These are phyloP conservation scores for Rhinogobius similis DNA, from an alignment of 2,113 vertebrate species.

Conservation along the genomic window DNA sequence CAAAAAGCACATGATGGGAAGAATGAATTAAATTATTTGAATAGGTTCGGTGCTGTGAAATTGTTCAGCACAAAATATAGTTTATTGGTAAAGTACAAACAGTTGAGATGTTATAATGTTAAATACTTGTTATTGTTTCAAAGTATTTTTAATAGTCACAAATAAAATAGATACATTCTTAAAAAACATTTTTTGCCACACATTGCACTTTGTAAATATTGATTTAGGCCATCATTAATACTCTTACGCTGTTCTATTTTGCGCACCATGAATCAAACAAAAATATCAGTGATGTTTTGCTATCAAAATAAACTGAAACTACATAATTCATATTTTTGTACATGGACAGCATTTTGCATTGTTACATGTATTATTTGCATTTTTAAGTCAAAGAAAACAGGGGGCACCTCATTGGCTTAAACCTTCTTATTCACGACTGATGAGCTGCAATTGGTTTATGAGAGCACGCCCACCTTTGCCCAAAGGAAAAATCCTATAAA, in stretches of 20 bases:
- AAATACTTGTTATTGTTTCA: neutral
- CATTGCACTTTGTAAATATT: too few relatives aligned
- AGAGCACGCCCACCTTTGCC: conserved; percentile 2
- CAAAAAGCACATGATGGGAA: conserved; percentile 70
- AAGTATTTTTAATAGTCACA: neutral
- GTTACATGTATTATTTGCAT: neutral
- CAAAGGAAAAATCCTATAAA: conserved; percentile 42
- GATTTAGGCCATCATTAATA: neutral
- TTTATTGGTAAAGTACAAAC: too few relatives aligned
- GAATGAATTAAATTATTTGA: conserved; percentile 21
- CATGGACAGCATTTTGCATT: neutral
- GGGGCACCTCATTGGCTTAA: conserved; percentile 11
- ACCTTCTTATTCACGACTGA: conserved; percentile 31
- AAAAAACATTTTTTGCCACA: too few relatives aligned
- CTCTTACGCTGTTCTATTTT: too few relatives aligned
- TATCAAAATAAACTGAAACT: neutral
- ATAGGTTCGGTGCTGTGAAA: too few relatives aligned
- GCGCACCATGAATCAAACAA: too few relatives aligned
- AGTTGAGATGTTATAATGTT: neutral
- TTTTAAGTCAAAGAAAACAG: neutral
- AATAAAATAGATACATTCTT: neutral
- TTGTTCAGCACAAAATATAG: neutral
- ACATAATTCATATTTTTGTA: neutral
- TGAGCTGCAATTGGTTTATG: conserved; percentile 42
- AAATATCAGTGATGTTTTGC: too few relatives aligned